Conservation (phyloP, 2,113 vertebrate species). For the Ageneiosus marmoratus region DNA sequence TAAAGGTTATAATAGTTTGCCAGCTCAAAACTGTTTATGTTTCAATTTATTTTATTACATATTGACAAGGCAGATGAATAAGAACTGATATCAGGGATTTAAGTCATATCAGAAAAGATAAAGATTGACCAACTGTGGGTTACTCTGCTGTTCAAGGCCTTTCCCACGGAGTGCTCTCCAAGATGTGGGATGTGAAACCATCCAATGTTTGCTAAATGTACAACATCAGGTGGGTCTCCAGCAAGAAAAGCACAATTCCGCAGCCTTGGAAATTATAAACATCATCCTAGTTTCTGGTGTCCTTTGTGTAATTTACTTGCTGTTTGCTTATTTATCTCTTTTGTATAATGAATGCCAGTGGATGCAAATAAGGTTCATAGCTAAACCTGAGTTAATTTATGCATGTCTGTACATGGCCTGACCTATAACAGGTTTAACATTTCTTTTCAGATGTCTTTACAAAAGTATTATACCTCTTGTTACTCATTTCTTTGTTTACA, state of each 20-base stretch:
- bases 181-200: conserved; percentile 22
- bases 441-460: not conserved
- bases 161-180: conserved; percentile 38
- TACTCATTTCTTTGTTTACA: not conserved
- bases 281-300: not conserved
- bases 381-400: not conserved
- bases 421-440: not conserved
- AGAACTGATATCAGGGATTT: not conserved
- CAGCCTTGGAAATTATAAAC: conserved; percentile 24
- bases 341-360: not conserved
- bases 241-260: conserved; percentile 16
- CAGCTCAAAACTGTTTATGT: not conserved
- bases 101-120: conserved; percentile 18
- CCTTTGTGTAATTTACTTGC: not conserved
- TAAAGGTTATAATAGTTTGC: not conserved
- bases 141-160: conserved; percentile 42
- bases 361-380: not conserved
- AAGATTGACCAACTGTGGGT: conserved; percentile 28
- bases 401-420: not conserved
- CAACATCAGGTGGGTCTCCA: not conserved
- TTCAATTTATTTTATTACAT: not conserved
- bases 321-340: not conserved
- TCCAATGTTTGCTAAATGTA: conserved; percentile 22
- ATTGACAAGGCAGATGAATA: not conserved
- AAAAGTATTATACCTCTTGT: not conserved